Evolutionary conservation across 2,113 vertebrate genomes (phyloP).

Genomic region (Peromyscus polionotus): DNA sequence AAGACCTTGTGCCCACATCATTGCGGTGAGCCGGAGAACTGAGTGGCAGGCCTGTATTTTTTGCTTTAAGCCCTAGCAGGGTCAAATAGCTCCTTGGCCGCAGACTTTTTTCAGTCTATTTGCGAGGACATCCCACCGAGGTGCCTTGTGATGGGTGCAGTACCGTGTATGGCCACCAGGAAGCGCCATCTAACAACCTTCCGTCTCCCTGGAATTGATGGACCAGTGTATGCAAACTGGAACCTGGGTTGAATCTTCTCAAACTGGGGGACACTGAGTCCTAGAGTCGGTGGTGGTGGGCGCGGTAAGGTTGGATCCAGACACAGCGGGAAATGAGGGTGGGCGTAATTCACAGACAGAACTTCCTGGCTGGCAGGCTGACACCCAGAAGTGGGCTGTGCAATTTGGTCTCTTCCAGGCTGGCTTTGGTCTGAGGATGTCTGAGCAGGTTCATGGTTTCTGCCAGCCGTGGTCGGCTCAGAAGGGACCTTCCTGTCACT

Average conservation of each 20-base stretch:
- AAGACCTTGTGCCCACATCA: not conserved
- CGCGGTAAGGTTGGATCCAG: not conserved
- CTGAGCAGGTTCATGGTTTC: not conserved
- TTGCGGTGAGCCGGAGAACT: rapidly evolving
- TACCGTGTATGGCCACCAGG: not conserved
- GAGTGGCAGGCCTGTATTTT: not conserved
- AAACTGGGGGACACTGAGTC: not conserved
- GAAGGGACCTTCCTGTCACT: not conserved
- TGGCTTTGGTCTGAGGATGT: not conserved
- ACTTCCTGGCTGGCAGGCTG: not conserved
- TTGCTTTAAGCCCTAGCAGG: not conserved
- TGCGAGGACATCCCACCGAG: rapidly evolving
- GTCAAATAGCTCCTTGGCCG: not conserved
- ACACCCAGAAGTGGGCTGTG: not conserved
- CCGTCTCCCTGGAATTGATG: not conserved
- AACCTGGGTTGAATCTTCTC: not conserved
- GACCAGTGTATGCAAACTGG: not conserved
- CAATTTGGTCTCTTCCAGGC: not conserved
- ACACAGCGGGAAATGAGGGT: not conserved
- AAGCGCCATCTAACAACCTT: not conserved
- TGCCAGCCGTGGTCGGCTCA: not conserved
- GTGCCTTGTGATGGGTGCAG: not conserved
- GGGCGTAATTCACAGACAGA: not conserved
- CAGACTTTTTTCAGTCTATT: not conserved
- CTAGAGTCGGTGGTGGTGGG: too few relatives aligned